phyloP scores from a whole-genome alignment of 1,140 invertebrate species.

The Brachionus koreanus region DNA sequence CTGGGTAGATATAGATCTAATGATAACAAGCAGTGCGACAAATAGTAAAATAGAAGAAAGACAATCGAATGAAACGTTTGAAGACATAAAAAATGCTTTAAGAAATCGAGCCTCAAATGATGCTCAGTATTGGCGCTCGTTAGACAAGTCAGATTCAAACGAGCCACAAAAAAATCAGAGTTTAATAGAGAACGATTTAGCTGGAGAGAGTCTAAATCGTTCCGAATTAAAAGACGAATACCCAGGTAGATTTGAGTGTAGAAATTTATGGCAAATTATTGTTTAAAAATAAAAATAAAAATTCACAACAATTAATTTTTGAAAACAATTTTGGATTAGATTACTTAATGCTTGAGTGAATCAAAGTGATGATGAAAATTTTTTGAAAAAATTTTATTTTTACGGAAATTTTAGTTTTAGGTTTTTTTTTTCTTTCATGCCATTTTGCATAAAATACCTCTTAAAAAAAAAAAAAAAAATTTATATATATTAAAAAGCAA shows the following conservation, averaged over 20 bases:
- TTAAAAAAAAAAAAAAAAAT: neutral
- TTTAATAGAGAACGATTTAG: conserved; percentile 12
- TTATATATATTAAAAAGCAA: neutral
- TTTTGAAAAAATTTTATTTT: neutral
- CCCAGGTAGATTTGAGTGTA: neutral
- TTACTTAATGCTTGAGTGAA: neutral
- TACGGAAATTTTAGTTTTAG: neutral
- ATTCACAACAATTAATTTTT: neutral
- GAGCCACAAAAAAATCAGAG: neutral
- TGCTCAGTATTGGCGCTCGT: neutral
- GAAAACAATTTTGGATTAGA: neutral
- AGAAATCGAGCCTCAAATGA: neutral
- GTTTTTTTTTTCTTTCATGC: neutral
- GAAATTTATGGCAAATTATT: conserved; percentile 16
- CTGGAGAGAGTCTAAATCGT: conserved; percentile 30
- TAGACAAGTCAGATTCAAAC: neutral
- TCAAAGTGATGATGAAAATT: neutral
- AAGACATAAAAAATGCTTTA: neutral
- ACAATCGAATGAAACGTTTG: conserved; percentile 13
- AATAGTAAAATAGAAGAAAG: conserved; percentile 36
- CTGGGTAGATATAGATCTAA: conserved; percentile 32
- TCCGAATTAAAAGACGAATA: neutral
- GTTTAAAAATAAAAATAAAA: too few relatives aligned
- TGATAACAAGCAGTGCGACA: conserved; percentile 30
- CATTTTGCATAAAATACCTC: too few relatives aligned